A percentile compares a stretch with the other conserved stretches of the same genome.
Conservation (phyloP, 2,113 vertebrate genomes). For the Eubucco bourcierii region DNA sequence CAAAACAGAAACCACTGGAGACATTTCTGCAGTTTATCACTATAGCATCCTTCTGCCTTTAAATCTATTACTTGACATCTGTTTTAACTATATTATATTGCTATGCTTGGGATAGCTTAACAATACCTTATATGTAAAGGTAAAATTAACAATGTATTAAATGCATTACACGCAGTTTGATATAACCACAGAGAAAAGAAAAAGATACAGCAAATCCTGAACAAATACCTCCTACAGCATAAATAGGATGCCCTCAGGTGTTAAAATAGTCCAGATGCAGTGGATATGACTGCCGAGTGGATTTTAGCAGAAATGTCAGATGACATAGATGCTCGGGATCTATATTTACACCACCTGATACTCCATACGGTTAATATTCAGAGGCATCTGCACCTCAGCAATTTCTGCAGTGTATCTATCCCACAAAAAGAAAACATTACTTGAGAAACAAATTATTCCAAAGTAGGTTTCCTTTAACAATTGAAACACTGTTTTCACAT, state of each 20-base stretch:
- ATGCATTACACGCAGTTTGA: background rate
- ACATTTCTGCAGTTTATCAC: background rate
- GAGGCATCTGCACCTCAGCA: background rate
- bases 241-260: background rate
- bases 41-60: background rate
- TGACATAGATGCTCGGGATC: rapidly evolving
- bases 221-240: background rate
- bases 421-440: background rate
- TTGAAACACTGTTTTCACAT: background rate
- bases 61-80: background rate
- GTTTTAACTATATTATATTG: background rate
- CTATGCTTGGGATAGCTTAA: background rate
- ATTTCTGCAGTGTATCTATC: background rate
- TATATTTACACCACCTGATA: background rate
- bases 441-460: background rate
- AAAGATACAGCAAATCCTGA: background rate
- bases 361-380: background rate
- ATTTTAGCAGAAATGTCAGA: background rate
- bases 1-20: background rate
- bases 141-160: background rate
- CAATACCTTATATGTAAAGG: background rate
- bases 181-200: background rate
- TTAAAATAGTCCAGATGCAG: background rate
- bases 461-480: background rate
- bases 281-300: too few species aligned